phyloP scores from a whole-genome alignment of 1,140 invertebrate species.

The Drosophila lini region DNA sequence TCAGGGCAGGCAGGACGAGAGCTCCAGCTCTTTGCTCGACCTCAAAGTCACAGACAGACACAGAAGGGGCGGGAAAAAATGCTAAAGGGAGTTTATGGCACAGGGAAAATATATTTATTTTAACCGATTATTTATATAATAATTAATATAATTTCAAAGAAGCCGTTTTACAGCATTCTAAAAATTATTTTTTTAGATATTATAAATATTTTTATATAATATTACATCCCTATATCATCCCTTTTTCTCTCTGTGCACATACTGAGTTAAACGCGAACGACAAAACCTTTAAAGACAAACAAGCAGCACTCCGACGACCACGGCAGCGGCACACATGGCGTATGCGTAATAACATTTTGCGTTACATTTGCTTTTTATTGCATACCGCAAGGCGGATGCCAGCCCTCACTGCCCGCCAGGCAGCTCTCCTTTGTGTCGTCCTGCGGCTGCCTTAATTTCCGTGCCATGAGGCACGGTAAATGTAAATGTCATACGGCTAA shows the following conservation, averaged over 20 bases:
- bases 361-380: slow-evolving; percentile 83
- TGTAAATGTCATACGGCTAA: slow-evolving; percentile 74
- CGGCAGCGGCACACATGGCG: slow-evolving; percentile 52
- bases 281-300: slow-evolving; percentile 65
- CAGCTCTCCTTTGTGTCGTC: slow-evolving; percentile 41
- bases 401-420: slow-evolving; percentile 29
- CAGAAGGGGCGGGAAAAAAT: slow-evolving; percentile 16
- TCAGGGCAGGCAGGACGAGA: slow-evolving; percentile 46
- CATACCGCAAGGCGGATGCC: slow-evolving; percentile 72
- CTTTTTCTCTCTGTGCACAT: background rate
- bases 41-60: slow-evolving; percentile 32
- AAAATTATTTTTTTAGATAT: too few relatives aligned
- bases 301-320: slow-evolving; percentile 39
- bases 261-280: slow-evolving; percentile 13
- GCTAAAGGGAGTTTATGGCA: background rate
- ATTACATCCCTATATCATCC: background rate
- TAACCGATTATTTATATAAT: background rate
- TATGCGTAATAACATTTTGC: slow-evolving; percentile 81
- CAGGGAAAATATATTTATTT: background rate
- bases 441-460: slow-evolving; percentile 70
- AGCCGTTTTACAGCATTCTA: too few relatives aligned
- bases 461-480: slow-evolving; percentile 71
- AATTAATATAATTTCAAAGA: too few relatives aligned
- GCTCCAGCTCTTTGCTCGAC: slow-evolving; percentile 19
- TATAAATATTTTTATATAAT: background rate